A percentile compares a stretch with the other conserved stretches of the same genome.
These are phyloP conservation scores for Poeciliopsis prolifica DNA, from an alignment of 2,113 vertebrate genomes.

Conservation along the genomic window DNA sequence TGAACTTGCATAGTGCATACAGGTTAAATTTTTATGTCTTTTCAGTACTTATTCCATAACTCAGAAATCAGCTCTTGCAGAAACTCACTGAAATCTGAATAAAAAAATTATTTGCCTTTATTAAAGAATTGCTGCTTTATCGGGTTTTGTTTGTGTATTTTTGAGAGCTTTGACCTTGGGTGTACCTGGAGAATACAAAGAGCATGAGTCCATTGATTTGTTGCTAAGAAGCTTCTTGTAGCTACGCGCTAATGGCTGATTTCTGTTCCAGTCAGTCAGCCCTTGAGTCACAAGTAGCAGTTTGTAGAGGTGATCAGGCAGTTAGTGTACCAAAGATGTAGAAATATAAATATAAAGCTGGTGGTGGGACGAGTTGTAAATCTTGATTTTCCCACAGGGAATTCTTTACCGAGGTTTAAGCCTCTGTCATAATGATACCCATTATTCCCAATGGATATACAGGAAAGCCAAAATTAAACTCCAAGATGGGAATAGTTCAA, in stretches of 20 bases:
- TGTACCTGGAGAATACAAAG: constrained; percentile 16
- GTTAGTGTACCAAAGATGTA: constrained; percentile 12
- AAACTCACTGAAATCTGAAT: neutral
- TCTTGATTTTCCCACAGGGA: constrained; percentile 21
- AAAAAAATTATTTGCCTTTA: constrained; percentile 4
- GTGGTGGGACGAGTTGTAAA: constrained; percentile 6
- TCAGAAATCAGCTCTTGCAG: neutral
- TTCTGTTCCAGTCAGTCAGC: constrained; percentile 31
- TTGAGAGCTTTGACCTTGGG: constrained; percentile 35
- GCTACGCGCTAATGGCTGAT: constrained; percentile 42
- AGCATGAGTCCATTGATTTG: constrained; percentile 53
- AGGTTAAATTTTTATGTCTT: neutral
- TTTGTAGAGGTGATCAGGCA: constrained; percentile 36
- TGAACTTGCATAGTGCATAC: neutral
- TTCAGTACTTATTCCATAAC: neutral
- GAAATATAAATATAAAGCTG: constrained; percentile 3
- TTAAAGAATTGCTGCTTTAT: constrained; percentile 24
- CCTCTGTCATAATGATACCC: constrained; percentile 21
- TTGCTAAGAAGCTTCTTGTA: constrained; percentile 29
- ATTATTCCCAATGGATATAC: constrained; percentile 42
- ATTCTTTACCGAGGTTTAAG: neutral
- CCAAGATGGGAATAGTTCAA: neutral
- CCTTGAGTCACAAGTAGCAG: constrained; percentile 28
- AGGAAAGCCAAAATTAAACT: constrained; percentile 29
- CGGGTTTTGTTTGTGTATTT: constrained; percentile 39